Percentiles rank a stretch among this genome's conserved stretches.
Evolutionary conservation across 2,888 invertebrate species (phyloP).

Genomic region (Rotaria sp.): DNA sequence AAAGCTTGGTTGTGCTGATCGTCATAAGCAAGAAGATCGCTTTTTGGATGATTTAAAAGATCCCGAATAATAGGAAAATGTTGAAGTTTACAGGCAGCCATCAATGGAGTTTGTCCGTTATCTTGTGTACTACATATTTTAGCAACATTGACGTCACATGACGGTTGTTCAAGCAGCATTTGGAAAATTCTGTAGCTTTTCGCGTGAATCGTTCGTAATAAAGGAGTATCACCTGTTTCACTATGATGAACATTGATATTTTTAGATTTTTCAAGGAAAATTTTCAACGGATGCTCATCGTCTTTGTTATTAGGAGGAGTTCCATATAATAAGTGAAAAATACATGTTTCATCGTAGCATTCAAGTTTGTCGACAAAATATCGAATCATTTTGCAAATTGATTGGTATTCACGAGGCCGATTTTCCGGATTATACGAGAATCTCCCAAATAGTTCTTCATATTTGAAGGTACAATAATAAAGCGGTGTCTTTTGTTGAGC

Average conservation of each 20-base stretch:
- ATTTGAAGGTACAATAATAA: neutral
- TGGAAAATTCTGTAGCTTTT: no score
- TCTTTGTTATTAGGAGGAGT: no score
- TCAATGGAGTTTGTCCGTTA: neutral
- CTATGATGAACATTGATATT: neutral
- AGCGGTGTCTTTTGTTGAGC: neutral
- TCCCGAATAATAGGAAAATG: neutral
- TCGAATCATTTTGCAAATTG: neutral
- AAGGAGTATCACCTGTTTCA: neutral
- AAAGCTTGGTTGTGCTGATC: neutral
- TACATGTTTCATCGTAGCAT: neutral
- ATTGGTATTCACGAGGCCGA: neutral
- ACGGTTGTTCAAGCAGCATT: neutral
- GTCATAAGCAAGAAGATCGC: neutral
- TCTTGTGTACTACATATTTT: neutral
- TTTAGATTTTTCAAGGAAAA: neutral
- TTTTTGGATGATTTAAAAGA: neutral
- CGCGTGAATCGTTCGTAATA: neutral
- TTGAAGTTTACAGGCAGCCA: neutral
- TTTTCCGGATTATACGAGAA: no score
- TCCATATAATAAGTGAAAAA: neutral
- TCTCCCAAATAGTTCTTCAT: neutral
- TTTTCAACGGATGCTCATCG: neutral
- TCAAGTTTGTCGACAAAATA: neutral
- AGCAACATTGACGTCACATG: neutral